These are phyloP conservation scores for Aphrophora alni DNA, from an alignment of 2,888 invertebrate species.

Conservation along the genomic window DNA sequence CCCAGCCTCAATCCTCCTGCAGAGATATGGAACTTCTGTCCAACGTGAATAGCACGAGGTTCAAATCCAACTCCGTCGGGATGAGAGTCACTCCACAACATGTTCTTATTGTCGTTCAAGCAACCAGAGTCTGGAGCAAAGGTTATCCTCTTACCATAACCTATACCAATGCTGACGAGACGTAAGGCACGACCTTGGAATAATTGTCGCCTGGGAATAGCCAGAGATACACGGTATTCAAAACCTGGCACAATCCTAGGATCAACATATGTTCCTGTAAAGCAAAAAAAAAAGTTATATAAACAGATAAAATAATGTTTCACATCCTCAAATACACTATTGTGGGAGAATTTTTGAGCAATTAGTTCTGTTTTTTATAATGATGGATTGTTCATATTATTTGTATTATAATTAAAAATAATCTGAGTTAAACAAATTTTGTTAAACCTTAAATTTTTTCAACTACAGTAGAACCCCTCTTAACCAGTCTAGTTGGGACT, in stretches of 20 bases:
- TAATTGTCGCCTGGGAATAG: constrained; percentile 66
- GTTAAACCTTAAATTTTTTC: no score
- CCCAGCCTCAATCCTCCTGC: constrained; percentile 69
- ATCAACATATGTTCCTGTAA: constrained; percentile 73
- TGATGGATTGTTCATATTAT: no score
- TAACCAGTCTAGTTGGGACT: no score
- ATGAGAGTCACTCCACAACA: constrained; percentile 80
- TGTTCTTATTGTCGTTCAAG: constrained; percentile 61
- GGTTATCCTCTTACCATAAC: constrained; percentile 77
- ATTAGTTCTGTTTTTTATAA: no score
- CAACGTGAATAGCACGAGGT: constrained; percentile 69
- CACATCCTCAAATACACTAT: no score
- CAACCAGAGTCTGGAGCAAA: constrained; percentile 70
- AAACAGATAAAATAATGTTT: background rate
- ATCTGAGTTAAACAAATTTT: no score
- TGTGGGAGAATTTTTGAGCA: no score
- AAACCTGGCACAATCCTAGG: constrained; percentile 75
- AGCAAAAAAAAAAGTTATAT: no score
- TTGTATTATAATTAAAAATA: no score
- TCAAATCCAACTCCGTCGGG: constrained; percentile 75
- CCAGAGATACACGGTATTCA: constrained; percentile 72
- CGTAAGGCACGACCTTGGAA: constrained; percentile 70
- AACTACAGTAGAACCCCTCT: no score
- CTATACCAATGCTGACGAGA: constrained; percentile 72
- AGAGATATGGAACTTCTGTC: constrained; percentile 67